These are phyloP conservation scores for Callorhinus ursinus DNA, from an alignment of 2,113 vertebrate genomes.

Conservation along the genomic window DNA sequence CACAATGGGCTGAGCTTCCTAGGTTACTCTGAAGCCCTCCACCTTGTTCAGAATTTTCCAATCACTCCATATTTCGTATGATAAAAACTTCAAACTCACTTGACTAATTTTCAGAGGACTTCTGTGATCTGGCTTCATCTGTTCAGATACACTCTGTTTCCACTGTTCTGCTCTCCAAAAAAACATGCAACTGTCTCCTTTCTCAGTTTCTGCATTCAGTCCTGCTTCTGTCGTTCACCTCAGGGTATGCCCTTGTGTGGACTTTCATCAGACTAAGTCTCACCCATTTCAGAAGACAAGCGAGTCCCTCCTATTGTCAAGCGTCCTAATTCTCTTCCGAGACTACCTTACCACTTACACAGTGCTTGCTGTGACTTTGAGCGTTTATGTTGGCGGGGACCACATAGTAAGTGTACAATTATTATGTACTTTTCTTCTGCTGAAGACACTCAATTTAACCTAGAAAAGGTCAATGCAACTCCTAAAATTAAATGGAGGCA, in stretches of 20 bases:
- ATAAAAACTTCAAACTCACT: not conserved
- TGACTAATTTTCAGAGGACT: not conserved
- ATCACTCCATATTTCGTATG: not conserved
- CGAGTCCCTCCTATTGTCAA: not conserved
- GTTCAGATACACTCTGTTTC: not conserved
- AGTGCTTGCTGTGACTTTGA: not conserved
- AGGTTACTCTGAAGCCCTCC: not conserved
- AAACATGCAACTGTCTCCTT: not conserved
- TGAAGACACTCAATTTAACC: not conserved
- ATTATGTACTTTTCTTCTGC: not conserved
- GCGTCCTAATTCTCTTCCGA: not conserved
- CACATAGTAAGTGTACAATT: not conserved
- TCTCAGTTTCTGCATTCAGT: too few relatives aligned
- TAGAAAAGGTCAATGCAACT: not conserved
- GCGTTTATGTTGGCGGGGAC: not conserved
- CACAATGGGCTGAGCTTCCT: not conserved
- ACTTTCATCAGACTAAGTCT: not conserved
- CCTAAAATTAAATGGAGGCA: not conserved
- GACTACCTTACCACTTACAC: accelerated
- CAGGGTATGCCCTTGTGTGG: not conserved
- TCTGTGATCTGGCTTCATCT: not conserved
- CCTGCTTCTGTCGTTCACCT: not conserved
- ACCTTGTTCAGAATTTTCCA: not conserved
- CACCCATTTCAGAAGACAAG: too few relatives aligned
- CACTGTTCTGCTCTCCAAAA: not conserved